Percentiles rank a stretch among this genome's conserved stretches.
These are phyloP conservation scores for Rhodinocichla rosea DNA, from an alignment of 2,113 vertebrate genomes.

Conservation along the genomic window DNA sequence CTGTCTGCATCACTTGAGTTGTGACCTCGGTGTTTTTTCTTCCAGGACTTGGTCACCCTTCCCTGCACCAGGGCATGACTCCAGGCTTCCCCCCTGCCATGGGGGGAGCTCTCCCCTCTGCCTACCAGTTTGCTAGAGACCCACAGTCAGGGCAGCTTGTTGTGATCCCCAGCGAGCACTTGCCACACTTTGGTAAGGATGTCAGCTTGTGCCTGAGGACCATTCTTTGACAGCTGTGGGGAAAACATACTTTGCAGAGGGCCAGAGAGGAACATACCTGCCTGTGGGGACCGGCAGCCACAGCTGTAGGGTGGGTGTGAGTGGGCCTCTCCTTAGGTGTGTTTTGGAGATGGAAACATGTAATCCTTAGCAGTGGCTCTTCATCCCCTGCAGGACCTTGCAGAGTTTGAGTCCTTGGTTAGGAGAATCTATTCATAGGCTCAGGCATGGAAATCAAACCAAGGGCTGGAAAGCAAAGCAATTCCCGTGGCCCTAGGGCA, in stretches of 20 bases:
- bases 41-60: conserved; percentile 86
- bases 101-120: conserved; percentile 84
- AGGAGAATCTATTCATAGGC: neutral
- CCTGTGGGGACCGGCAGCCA: neutral
- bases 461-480: neutral
- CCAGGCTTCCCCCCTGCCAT: conserved; percentile 86
- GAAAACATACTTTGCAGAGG: neutral
- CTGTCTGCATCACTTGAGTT: neutral
- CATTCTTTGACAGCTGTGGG: neutral
- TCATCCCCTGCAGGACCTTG: neutral
- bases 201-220: neutral
- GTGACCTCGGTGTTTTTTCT: neutral
- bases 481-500: fast-evolving
- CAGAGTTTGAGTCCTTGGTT: neutral
- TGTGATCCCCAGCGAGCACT: conserved; percentile 92
- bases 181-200: conserved; percentile 88
- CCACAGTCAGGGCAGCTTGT: conserved; percentile 94
- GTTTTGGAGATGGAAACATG: neutral
- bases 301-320: neutral
- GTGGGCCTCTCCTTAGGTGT: neutral
- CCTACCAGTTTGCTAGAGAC: conserved; percentile 95
- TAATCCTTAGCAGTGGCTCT: neutral
- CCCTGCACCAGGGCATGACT: conserved; percentile 90
- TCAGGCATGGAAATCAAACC: neutral
- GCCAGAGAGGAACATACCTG: fast-evolving